Evolutionary conservation across 2,888 invertebrate species (phyloP).

Genomic region (Clostera curtula): DNA sequence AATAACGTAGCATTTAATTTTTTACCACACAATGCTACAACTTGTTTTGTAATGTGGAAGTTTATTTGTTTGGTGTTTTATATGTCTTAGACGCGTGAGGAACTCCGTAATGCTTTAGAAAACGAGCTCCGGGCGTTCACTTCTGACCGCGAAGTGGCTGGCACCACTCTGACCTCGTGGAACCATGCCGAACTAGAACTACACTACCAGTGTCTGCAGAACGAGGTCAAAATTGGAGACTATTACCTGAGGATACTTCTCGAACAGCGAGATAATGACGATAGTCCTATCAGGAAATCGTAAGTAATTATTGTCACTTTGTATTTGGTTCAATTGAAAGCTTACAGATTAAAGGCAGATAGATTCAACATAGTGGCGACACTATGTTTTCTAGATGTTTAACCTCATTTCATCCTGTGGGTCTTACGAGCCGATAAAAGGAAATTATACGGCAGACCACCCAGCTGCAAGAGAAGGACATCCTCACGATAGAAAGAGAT

Average conservation of each 20-base stretch:
- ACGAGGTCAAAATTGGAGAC: conserved; percentile 98
- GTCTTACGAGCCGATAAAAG: too few relatives aligned
- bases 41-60: too few relatives aligned
- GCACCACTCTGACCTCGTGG: conserved; percentile 93
- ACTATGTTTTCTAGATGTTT: too few relatives aligned
- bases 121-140: conserved; percentile 94
- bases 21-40: too few relatives aligned
- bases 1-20: too few relatives aligned
- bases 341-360: too few relatives aligned
- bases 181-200: conserved; percentile 98
- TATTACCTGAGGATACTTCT: conserved; percentile 96
- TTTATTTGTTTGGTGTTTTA: not conserved
- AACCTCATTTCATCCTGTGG: too few relatives aligned
- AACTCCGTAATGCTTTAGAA: conserved; percentile 92
- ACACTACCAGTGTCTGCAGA: conserved; percentile 93
- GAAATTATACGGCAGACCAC: too few relatives aligned
- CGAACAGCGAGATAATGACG: conserved; percentile 90
- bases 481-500: too few relatives aligned
- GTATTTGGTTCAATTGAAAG: too few relatives aligned
- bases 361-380: too few relatives aligned
- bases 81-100: conserved; percentile 88
- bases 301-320: conserved; percentile 67
- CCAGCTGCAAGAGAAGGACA: too few relatives aligned
- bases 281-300: conserved; percentile 92
- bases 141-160: conserved; percentile 91